phyloP scores from a whole-genome alignment of 37 sponge, comb jelly and placozoan species.

The Crambe crambe region DNA sequence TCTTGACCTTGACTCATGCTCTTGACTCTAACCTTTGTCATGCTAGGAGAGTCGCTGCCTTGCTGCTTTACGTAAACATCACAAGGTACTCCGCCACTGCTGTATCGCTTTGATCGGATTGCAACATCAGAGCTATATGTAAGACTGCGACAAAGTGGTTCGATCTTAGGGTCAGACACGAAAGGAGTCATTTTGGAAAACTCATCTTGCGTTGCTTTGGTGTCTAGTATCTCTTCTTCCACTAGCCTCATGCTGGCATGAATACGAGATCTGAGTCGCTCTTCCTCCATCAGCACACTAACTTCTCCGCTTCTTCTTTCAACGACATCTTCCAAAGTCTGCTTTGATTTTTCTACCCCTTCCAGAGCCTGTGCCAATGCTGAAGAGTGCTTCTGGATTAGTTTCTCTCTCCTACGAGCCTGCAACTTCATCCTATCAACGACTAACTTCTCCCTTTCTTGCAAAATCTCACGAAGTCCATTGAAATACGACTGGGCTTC shows the following conservation, averaged over 20 bases:
- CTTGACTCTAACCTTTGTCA: neutral
- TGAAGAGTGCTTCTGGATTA: neutral
- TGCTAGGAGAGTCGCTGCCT: neutral
- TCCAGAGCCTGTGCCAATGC: neutral
- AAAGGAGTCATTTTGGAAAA: constrained; percentile 13
- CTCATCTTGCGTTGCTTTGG: neutral
- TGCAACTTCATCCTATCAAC: neutral
- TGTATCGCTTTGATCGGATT: neutral
- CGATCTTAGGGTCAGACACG: neutral
- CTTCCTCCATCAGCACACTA: neutral
- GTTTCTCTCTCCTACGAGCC: neutral
- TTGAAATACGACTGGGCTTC: constrained; percentile 23
- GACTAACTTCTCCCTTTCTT: constrained; percentile 11
- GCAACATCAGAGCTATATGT: neutral
- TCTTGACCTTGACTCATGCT: neutral
- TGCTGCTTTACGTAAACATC: too few species aligned
- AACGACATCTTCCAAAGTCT: neutral
- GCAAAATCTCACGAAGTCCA: constrained; percentile 5
- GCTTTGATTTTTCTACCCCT: neutral
- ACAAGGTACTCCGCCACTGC: neutral
- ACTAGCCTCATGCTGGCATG: neutral
- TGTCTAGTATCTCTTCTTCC: neutral
- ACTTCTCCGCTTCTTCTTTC: neutral
- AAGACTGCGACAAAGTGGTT: neutral
- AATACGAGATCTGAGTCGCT: neutral